A percentile compares a stretch with the other conserved stretches of the same genome.
Conservation (phyloP, 1,140 invertebrate genomes). For the Antheraea mylitta region DNA sequence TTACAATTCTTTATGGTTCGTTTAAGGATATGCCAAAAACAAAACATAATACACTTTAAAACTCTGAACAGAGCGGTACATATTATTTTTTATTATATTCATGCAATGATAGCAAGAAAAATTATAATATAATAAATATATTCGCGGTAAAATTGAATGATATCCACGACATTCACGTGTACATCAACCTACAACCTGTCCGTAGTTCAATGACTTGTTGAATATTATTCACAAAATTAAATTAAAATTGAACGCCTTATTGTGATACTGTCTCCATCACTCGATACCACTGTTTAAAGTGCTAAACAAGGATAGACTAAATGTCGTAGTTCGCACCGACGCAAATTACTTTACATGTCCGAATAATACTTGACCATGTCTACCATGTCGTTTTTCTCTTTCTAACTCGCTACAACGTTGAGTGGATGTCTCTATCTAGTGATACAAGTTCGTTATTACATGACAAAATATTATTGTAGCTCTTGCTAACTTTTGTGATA, state of each 20-base stretch:
- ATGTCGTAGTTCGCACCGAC: neutral
- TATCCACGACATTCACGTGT: too few relatives aligned
- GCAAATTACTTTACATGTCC: neutral
- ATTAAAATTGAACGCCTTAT: neutral
- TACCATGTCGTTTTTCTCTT: neutral
- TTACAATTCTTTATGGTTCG: too few relatives aligned
- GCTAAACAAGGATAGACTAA: neutral
- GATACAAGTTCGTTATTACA: neutral
- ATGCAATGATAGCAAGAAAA: too few relatives aligned
- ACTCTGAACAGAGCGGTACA: too few relatives aligned
- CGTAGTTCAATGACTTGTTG: too few relatives aligned
- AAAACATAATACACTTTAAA: too few relatives aligned
- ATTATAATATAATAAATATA: too few relatives aligned
- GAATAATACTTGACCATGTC: neutral
- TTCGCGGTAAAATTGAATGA: too few relatives aligned
- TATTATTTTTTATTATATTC: too few relatives aligned
- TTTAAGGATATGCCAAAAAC: too few relatives aligned
- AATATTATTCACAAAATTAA: neutral
- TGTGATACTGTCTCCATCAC: neutral
- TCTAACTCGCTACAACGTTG: neutral
- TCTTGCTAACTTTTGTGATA: neutral
- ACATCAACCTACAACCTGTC: too few relatives aligned
- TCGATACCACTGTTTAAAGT: neutral
- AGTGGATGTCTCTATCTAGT: neutral
- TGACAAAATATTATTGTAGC: neutral